Evolutionary conservation across 2,888 invertebrate genomes (phyloP), one percentile per base, ranked within the genome.

Genomic region (Pomacea canaliculata): DNA sequence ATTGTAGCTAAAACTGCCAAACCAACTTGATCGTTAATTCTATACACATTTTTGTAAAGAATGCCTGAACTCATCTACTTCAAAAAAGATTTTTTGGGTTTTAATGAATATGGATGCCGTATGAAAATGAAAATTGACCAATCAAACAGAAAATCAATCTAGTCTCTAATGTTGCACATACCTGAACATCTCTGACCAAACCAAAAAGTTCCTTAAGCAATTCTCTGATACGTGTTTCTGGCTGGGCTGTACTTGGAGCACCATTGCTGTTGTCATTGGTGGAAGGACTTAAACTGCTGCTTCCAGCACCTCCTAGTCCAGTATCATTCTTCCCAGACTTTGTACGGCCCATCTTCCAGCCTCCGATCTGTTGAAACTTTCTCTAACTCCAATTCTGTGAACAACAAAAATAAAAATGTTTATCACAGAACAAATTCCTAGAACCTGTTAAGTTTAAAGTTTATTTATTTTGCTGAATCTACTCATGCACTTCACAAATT

Each of bases 171-270:
- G 51, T 56, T 60, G 10, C 48, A 48, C 70, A 70, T 81, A 89
- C 90, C 89, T 96, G 96, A 83, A 97, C 94, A 75, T 96, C 95
- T 89, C 95, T 94, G 62, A 96, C 93, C 16, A 96, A 91, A 68
- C 94, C 93, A 85, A 95, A 95, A 19, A 97, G 92, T 9, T 94
- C 93, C 87, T 95, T 94, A 37, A 97, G 91, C 27, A 96, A 93
- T 83, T 97, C 97, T 94, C 96, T 91, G 19, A 93, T 85, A 67
- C 84, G 84, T 7, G 83, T 74, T 72, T 89, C 88, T 69, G 78
- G 48, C 71, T 70, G 56, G 49, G 46, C 59, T 18, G 70, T 67
- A 10, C 69, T 74, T 68, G 70, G 18, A 59, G 78, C 48, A n/a
- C 80, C 48, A 66, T 73, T 70, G 66, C 56, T 19, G 65, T 72